Percentiles rank a stretch among this genome's conserved stretches.
Conservation (phyloP, 2,797 vertebrate species). For the Lacerta agilis region DNA sequence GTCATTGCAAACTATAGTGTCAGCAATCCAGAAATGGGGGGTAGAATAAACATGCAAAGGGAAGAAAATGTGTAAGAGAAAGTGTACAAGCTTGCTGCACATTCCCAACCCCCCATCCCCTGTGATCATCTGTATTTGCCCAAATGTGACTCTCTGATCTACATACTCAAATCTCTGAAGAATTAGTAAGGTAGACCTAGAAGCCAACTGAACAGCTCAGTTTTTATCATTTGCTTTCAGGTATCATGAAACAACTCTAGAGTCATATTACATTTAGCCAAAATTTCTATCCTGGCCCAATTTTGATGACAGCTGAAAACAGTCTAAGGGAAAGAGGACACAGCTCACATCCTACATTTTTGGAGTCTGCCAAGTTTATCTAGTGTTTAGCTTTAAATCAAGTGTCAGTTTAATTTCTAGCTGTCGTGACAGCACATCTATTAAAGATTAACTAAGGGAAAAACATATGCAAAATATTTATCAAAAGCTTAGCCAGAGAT, state of each 20-base stretch:
- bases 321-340: not conserved
- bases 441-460: conserved; percentile 50
- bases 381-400: conserved; percentile 23
- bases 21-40: not conserved
- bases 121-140: not conserved
- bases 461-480: conserved; percentile 63
- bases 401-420: conserved; percentile 55
- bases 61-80: not conserved
- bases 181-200: not conserved
- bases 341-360: not conserved
- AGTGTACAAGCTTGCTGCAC: not conserved
- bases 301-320: conserved; percentile 20
- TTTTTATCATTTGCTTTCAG: not conserved
- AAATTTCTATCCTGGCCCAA: not conserved
- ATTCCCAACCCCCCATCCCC: not conserved
- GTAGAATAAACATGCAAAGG: not conserved
- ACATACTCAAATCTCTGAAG: too few species aligned
- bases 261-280: not conserved
- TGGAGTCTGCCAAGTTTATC: conserved; percentile 40
- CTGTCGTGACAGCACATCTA: conserved; percentile 45
- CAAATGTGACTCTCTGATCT: not conserved
- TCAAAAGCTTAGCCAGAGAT: conserved; percentile 60
- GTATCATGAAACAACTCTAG: not conserved
- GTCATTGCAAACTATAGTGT: not conserved
- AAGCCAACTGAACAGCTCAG: not conserved